Conservation (phyloP, 1,140 invertebrate genomes). For the Macrotrachela quadricornifera region DNA sequence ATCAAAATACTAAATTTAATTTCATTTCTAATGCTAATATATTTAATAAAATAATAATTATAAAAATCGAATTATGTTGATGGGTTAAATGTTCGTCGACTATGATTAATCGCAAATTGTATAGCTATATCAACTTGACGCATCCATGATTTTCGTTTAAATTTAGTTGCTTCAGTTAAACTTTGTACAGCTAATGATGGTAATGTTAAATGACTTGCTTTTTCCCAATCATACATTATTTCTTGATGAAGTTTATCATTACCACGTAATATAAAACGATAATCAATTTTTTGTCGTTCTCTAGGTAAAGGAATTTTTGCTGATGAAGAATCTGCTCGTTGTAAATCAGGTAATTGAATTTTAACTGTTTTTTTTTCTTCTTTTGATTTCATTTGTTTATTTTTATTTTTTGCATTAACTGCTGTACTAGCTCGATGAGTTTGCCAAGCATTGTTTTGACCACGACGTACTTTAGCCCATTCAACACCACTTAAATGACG, state of each 20-base stretch:
- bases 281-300: background rate
- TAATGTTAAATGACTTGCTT: background rate
- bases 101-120: background rate
- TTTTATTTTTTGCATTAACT: too few species aligned
- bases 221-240: background rate
- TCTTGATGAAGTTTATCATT: background rate
- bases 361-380: background rate
- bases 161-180: background rate
- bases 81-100: too few species aligned
- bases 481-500: too few species aligned
- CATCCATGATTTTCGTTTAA: background rate
- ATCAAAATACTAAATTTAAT: too few species aligned
- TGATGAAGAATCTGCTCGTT: background rate
- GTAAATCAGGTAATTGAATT: background rate
- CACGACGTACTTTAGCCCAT: too few species aligned
- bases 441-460: too few species aligned
- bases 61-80: too few species aligned
- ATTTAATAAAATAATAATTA: too few species aligned
- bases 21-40: too few species aligned
- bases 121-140: conserved; percentile 4
- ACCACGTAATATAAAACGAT: too few species aligned
- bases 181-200: background rate
- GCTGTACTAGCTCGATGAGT: too few species aligned
- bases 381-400: background rate
- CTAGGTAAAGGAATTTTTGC: background rate